Evolutionary conservation across 1,140 invertebrate species (phyloP), one percentile per base, ranked within the genome.

Genomic region (Battus philenor): DNA sequence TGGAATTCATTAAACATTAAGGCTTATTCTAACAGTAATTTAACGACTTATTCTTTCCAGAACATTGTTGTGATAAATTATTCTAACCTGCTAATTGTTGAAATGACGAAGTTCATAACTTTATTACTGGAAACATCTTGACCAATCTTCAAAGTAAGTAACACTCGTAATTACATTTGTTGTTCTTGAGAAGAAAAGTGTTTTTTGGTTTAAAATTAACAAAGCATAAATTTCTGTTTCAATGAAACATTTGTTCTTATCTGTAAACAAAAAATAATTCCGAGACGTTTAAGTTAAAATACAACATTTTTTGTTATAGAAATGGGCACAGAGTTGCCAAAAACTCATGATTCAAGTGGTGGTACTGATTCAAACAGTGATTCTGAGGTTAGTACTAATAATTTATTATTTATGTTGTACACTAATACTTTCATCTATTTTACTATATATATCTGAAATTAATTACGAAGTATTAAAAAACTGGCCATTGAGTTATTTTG

Each of bases 121-220:
- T 63, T 73, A 20, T 67, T 68, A 59, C 62, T 79, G 61, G 70
- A 70, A 77, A 72, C 67, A 74, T 80, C 80, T 82, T 84, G 80
- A 84, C 76, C 74, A 82, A 79, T 75, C 76, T 79, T 77, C 72
- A 82, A 15, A 84, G 80, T 84, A 50, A 84, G 80, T 84, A 71
- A n/a, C n/a, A n/a, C n/a, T n/a, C n/a, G n/a, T n/a, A n/a, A n/a
- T n/a, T n/a, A n/a, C n/a, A n/a, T n/a, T n/a, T n/a, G n/a, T n/a
- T n/a, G n/a, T n/a, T n/a, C n/a, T n/a, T n/a, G n/a, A n/a, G n/a
- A n/a, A n/a, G n/a, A n/a, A n/a, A n/a, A n/a, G n/a, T n/a, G n/a
- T n/a, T n/a, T n/a, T n/a, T n/a, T n/a, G n/a, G n/a, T n/a, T n/a
- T n/a, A n/a, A n/a, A n/a, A n/a, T n/a, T n/a, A n/a, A n/a, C n/a